A percentile compares a stretch with the other conserved stretches of the same genome.
phyloP scores from a whole-genome alignment of 2,888 invertebrate genomes.

The Pristionchus fissidentatus region DNA sequence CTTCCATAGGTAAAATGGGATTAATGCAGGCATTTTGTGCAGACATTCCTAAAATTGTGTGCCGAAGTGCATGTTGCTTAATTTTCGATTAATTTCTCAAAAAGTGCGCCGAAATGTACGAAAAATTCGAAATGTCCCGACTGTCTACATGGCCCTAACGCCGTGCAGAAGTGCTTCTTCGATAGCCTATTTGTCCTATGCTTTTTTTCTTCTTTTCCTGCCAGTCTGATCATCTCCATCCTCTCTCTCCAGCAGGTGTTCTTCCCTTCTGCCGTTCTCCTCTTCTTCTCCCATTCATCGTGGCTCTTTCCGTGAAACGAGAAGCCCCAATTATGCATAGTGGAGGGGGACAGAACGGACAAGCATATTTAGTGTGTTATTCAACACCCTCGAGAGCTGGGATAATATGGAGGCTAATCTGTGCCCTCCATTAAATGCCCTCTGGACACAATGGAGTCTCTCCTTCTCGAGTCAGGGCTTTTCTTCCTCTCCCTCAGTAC shows the following conservation, averaged over 20 bases:
- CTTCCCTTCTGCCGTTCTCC: neutral
- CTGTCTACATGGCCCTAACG: no score
- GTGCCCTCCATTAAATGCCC: slow-evolving; percentile 16
- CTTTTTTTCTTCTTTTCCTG: no score
- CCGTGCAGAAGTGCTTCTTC: no score
- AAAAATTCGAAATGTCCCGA: no score
- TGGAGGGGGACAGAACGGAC: slow-evolving; percentile 26
- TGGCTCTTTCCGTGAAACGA: slow-evolving; percentile 44
- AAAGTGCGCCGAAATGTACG: no score
- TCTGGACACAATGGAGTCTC: slow-evolving; percentile 11
- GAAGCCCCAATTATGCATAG: slow-evolving; percentile 46
- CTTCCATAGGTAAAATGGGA: no score
- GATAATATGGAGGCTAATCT: slow-evolving; percentile 31
- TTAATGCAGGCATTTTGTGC: no score
- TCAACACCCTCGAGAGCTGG: slow-evolving; percentile 36
- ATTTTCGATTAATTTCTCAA: no score
- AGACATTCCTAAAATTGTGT: no score
- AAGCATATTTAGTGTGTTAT: slow-evolving; percentile 44
- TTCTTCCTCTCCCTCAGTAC: slow-evolving; percentile 10
- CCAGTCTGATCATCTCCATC: slow-evolving; percentile 4
- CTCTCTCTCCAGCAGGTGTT: slow-evolving; percentile 25
- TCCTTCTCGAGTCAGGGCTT: slow-evolving; percentile 6
- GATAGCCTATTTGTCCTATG: no score
- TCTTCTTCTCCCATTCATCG: slow-evolving; percentile 1
- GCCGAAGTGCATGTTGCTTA: no score